Evolutionary conservation across 2,797 vertebrate species (phyloP).

Genomic region (Carapus acus): DNA sequence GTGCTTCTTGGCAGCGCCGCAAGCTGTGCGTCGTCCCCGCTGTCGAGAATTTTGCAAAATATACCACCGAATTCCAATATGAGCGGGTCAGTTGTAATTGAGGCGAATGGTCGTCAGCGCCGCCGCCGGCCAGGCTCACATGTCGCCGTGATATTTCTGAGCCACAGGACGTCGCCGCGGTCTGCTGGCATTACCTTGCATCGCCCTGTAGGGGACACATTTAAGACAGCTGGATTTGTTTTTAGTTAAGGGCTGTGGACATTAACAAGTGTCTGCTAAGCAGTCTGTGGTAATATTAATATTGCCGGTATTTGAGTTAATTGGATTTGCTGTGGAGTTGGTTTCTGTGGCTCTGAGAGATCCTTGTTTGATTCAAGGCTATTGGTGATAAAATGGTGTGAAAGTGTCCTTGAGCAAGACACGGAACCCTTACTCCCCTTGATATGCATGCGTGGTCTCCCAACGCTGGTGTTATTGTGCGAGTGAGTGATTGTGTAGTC

Average conservation of each 20-base stretch:
- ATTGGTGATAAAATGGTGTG: too few relatives aligned
- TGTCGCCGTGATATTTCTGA: conserved; percentile 16
- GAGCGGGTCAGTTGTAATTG: conserved; percentile 38
- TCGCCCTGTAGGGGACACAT: conserved; percentile 5
- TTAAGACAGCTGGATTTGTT: conserved; percentile 15
- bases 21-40: conserved; percentile 28
- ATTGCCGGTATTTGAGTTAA: too few relatives aligned
- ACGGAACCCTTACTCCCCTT: too few relatives aligned
- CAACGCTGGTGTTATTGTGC: too few relatives aligned
- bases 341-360: too few relatives aligned
- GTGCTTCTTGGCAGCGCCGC: conserved; percentile 35
- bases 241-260: not conserved
- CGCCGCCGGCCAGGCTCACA: conserved; percentile 6
- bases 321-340: too few relatives aligned
- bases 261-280: conserved; percentile 14
- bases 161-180: conserved; percentile 1
- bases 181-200: conserved; percentile 9
- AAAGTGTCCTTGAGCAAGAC: too few relatives aligned
- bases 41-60: conserved; percentile 26
- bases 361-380: too few relatives aligned
- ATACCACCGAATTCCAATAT: conserved; percentile 53
- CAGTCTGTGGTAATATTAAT: too few relatives aligned
- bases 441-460: too few relatives aligned
- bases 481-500: too few relatives aligned
- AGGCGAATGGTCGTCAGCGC: conserved; percentile 16